phyloP scores from a whole-genome alignment of 1,140 invertebrate species.

The Drosophila pseudoobscura region DNA sequence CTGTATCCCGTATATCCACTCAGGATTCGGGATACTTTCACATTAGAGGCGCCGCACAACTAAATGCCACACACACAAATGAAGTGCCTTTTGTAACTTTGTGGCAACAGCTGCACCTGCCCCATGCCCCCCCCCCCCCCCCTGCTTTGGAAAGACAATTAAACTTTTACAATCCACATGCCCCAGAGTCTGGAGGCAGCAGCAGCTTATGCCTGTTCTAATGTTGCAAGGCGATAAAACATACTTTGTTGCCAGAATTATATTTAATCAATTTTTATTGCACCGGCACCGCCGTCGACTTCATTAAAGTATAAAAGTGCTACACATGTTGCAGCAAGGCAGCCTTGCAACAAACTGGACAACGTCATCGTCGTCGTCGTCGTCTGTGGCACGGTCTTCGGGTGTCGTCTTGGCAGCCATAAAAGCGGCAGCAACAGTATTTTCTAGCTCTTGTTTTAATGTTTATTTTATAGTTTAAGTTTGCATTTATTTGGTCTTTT shows the following conservation, averaged over 20 bases:
- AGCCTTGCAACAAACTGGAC: constrained; percentile 66
- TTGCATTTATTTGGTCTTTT: constrained; percentile 82
- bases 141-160: constrained; percentile 46
- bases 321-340: constrained; percentile 53
- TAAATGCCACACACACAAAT: constrained; percentile 66
- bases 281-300: constrained; percentile 55
- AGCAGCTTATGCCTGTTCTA: constrained; percentile 54
- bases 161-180: constrained; percentile 64
- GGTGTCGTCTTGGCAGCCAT: constrained; percentile 67
- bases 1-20: no score
- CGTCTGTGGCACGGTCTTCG: background rate
- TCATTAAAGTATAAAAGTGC: constrained; percentile 79
- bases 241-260: constrained; percentile 78
- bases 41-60: constrained; percentile 33
- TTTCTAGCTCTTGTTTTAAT: constrained; percentile 81
- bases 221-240: constrained; percentile 71
- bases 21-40: constrained; percentile 8
- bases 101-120: constrained; percentile 8
- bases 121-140: background rate
- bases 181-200: constrained; percentile 9
- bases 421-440: constrained; percentile 41
- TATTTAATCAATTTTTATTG: constrained; percentile 82
- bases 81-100: constrained; percentile 54
- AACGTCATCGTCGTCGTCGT: constrained; percentile 7
- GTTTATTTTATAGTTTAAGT: constrained; percentile 83